Conservation (phyloP, 2,888 invertebrate genomes). For the Polydrusus tereticollis region DNA sequence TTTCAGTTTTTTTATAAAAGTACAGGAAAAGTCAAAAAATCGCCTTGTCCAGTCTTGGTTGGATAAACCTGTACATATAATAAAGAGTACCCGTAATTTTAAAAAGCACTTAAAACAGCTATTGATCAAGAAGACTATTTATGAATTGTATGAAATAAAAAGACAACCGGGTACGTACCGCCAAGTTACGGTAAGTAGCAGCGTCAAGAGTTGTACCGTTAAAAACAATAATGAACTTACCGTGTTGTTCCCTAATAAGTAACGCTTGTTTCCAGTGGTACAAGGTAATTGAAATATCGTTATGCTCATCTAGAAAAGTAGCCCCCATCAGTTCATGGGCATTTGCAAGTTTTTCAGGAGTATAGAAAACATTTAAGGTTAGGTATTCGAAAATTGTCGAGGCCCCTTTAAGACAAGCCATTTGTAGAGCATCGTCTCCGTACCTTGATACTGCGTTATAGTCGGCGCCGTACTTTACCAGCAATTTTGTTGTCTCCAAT, state of each 20-base stretch:
- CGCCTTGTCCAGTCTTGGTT: too few relatives aligned
- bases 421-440: slow-evolving; percentile 91
- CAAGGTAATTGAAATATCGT: slow-evolving; percentile 79
- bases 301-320: slow-evolving; percentile 89
- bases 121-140: too few relatives aligned
- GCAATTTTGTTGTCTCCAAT: slow-evolving; percentile 84
- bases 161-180: slow-evolving; percentile 20
- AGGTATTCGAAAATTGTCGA: slow-evolving; percentile 80
- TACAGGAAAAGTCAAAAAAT: too few relatives aligned
- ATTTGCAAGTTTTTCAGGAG: slow-evolving; percentile 80
- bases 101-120: too few relatives aligned
- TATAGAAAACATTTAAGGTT: slow-evolving; percentile 73
- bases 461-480: slow-evolving; percentile 85
- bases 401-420: slow-evolving; percentile 86
- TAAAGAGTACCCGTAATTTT: too few relatives aligned
- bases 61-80: too few relatives aligned
- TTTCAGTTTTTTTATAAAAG: too few relatives aligned
- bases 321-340: slow-evolving; percentile 91
- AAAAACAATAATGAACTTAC: slow-evolving; percentile 51
- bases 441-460: slow-evolving; percentile 81
- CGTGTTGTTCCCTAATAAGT: slow-evolving; percentile 70
- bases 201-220: slow-evolving; percentile 26
- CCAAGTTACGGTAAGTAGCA: slow-evolving; percentile 18
- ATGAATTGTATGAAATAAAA: too few relatives aligned
- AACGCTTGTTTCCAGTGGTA: slow-evolving; percentile 86